Base-by-base conservation (phyloP, 2,797 vertebrate genomes). In the Peromyscus eremicus region DNA sequence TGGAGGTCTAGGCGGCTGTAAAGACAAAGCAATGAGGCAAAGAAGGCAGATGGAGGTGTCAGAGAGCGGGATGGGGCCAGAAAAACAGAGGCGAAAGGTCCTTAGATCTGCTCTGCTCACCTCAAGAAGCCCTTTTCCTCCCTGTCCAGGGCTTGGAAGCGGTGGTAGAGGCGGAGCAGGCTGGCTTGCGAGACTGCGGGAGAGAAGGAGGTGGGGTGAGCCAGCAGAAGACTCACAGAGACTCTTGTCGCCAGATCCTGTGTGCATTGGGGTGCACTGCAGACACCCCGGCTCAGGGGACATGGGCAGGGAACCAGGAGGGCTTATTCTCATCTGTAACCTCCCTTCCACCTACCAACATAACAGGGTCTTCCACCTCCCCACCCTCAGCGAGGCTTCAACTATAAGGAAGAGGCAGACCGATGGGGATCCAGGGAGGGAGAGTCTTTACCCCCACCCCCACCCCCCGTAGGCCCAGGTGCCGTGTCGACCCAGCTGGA, bases 71-170 rank as follows among this genome's bases (percentile, higher is more conserved):
- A 12, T 0, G 49, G 75, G 37, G 19, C 12, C 40, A 4, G 92
- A 52, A 27, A 62, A 73, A 13, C 49, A 25, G 49, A 23, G 21
- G 62, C 11, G 34, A 76, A 34, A 21, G 55, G 17, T 70, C 66
- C 0, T 8, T 32, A 0, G 55, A 25, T 2, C 12, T 1, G 88
- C 9, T n/a, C 23, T 81, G 2, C 98, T 97, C 71, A 99, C 99
- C 98, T 98, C 84, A 99, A 98, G 40, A 94, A 97, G 85, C 99
- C 99, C 43, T 97, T 98, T 27, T 97, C 85, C 12, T 98, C 98
- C 94, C 88, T 98, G 97, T 99, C 99, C 98, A 99, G 97, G 6
- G 97, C 96, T 60, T 98, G 92, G 75, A 99, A 99, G 43, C 99
- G 98, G 71, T 98, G 98, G 52, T 99, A 84, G 32, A 99, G 98